Conservation (phyloP, 2,888 invertebrate species). For the Eutolmus rufibarbis region DNA sequence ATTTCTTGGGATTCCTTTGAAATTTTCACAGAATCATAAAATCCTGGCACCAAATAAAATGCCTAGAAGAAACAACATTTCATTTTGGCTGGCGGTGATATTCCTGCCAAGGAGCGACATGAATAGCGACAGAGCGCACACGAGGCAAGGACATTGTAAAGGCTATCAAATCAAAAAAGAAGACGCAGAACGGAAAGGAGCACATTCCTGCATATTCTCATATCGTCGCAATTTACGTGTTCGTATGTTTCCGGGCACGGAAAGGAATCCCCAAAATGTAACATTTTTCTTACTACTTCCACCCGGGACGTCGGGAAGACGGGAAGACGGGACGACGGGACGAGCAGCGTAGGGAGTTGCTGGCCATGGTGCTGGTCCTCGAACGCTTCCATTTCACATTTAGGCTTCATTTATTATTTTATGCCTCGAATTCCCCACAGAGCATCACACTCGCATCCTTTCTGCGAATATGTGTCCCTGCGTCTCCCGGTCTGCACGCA, state of each 20-base stretch:
- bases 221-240: constrained; percentile 46
- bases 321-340: background rate
- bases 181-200: constrained; percentile 24
- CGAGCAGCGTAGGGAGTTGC: background rate
- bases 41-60: constrained; percentile 39
- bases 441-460: constrained; percentile 34
- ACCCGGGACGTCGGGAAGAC: background rate
- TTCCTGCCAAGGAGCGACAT: background rate
- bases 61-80: constrained; percentile 26
- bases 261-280: constrained; percentile 42
- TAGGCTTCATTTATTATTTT: constrained; percentile 48
- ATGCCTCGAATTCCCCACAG: constrained; percentile 45
- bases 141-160: constrained; percentile 42
- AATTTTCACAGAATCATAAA: constrained; percentile 38
- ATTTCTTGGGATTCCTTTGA: constrained; percentile 28
- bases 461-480: constrained; percentile 33
- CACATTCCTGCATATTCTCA: constrained; percentile 47
- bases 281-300: constrained; percentile 41
- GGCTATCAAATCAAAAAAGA: constrained; percentile 44
- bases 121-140: constrained; percentile 25
- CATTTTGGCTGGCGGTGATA: constrained; percentile 10
- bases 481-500: background rate
- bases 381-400: constrained; percentile 44
- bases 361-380: constrained; percentile 9
- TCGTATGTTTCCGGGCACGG: constrained; percentile 36